Evolutionary conservation across 2,113 vertebrate species (phyloP).

Genomic region (Tauraco erythrolophus): DNA sequence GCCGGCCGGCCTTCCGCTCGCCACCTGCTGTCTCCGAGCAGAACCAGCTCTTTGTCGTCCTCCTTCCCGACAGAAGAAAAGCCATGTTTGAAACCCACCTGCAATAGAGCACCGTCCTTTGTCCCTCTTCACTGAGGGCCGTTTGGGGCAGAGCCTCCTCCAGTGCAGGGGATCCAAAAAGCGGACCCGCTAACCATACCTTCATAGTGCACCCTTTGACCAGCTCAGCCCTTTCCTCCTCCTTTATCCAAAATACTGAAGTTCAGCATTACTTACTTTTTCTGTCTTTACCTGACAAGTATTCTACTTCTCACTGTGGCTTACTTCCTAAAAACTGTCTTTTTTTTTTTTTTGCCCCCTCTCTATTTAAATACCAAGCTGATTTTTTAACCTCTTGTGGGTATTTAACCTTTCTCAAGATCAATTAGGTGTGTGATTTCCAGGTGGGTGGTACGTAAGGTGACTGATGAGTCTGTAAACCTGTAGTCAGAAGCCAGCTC

Average conservation of each 20-base stretch:
- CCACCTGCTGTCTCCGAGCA: neutral
- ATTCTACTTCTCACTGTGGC: neutral
- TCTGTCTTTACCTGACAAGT: neutral
- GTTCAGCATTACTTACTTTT: neutral
- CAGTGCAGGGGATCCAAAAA: too few species aligned
- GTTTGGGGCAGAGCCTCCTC: neutral
- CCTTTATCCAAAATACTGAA: neutral
- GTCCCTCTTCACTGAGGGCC: neutral
- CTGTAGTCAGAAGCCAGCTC: neutral
- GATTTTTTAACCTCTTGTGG: neutral
- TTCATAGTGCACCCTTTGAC: neutral
- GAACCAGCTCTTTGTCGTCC: neutral
- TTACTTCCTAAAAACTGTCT: neutral
- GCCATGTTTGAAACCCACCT: fast-evolving
- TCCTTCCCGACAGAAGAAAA: neutral
- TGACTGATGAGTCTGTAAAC: neutral
- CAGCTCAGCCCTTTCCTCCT: neutral
- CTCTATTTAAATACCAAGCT: neutral
- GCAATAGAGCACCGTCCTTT: too few species aligned
- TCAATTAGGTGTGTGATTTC: neutral
- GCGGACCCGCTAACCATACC: fast-evolving
- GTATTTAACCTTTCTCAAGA: neutral
- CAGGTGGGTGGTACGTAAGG: neutral
- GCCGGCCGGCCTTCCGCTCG: fast-evolving
- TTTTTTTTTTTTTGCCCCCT: neutral